phyloP scores from a whole-genome alignment of 1,140 invertebrate species.

The Hydropsyche tenuis region DNA sequence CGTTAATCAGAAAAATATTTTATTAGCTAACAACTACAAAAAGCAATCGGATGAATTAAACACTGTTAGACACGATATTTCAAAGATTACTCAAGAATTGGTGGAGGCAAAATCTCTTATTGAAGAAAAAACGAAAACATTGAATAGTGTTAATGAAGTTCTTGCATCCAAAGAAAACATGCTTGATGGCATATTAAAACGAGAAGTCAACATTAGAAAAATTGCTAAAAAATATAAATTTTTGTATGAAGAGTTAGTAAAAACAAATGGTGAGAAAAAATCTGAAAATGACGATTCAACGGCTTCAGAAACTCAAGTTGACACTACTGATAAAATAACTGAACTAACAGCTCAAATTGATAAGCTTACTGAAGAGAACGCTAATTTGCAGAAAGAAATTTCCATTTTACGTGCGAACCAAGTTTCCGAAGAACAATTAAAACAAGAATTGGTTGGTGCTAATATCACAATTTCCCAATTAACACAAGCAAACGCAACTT shows the following conservation, averaged over 20 bases:
- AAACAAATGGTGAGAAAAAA: constrained; percentile 69
- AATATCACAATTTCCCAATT: constrained; percentile 73
- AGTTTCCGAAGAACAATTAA: constrained; percentile 76
- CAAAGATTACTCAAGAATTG: constrained; percentile 65
- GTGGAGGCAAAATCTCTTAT: constrained; percentile 63
- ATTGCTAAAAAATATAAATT: constrained; percentile 93
- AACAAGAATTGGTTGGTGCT: constrained; percentile 74
- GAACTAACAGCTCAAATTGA: constrained; percentile 70
- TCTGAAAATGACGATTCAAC: constrained; percentile 56
- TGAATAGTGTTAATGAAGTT: constrained; percentile 72
- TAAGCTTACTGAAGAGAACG: constrained; percentile 66
- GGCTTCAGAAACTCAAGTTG: constrained; percentile 59
- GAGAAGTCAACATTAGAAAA: constrained; percentile 83
- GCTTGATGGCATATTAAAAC: constrained; percentile 75
- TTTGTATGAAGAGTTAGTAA: constrained; percentile 77
- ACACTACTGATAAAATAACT: constrained; percentile 63
- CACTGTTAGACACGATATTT: constrained; percentile 57
- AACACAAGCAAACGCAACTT: constrained; percentile 70
- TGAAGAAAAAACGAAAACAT: constrained; percentile 66
- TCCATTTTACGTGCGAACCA: constrained; percentile 68
- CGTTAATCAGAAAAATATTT: constrained; percentile 64
- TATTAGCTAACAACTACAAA: constrained; percentile 63
- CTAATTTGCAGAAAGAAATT: constrained; percentile 73
- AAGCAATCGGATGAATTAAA: constrained; percentile 64
- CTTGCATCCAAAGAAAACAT: constrained; percentile 70